Evolutionary conservation across 2,113 vertebrate genomes (phyloP), one percentile per base, ranked within the genome.

Genomic region (Corythornis madagascariensis): DNA sequence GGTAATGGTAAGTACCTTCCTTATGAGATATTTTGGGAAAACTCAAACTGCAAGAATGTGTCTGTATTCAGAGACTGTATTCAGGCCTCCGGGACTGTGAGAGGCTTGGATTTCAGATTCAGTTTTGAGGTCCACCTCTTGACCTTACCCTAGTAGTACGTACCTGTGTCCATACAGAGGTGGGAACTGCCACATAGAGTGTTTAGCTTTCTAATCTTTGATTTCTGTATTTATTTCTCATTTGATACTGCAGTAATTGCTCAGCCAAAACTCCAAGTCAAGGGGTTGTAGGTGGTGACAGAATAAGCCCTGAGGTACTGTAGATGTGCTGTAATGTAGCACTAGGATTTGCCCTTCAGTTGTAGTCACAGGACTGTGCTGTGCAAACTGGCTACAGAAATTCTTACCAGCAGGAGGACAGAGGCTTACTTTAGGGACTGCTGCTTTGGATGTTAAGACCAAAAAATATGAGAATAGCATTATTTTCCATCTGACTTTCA

Each of bases 401-500:
- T 74, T 77, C 33, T 55, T 87, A 40, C 66, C 26, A 83, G 65
- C 10, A 35, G 31, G 60, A 90, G 76, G 76, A 67, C 48, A 72
- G 59, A 74, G 33, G 53, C 59, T 90, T 91, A 45, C 70, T 78
- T 22, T 83, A 60, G 77, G 40, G 50, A 82, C 70, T 80, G 79
- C 69, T 92, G 50, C 63, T 92, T 93, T 76, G 79, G 88, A 42
- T 67, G 24, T 67, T 56, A 89, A 88, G 81, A 94, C 91, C 71
- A 85, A 69, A 83, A 95, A 94, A 90, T 59, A 90, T 13, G 28
- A 92, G 67, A 92, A 91, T 76, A 80, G 64, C 71, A 73, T 92
- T 96, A 71, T 92, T 96, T 94, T 95, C 74, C 56, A 88, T 94
- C 81, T 95, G 91, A 93, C 89, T 97, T 96, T 94, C 90, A 79